Conservation (phyloP, 2,888 invertebrate genomes). For the Chrysomela aeneicollis region DNA sequence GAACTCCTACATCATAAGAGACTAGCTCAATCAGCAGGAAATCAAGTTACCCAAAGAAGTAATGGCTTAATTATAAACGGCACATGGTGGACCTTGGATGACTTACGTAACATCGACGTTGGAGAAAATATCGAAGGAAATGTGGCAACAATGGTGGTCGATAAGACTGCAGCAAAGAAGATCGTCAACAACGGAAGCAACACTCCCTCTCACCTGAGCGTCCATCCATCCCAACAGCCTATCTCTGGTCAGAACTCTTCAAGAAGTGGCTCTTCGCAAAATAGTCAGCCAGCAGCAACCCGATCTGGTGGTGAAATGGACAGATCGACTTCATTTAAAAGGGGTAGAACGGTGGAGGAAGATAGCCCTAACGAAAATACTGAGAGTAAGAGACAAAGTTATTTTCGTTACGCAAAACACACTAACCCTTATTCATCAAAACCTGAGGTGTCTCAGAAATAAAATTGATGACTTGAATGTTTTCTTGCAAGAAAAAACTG, state of each 20-base stretch:
- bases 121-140: slow-evolving; percentile 13
- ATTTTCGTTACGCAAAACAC: slow-evolving; percentile 10
- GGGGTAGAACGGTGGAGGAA: slow-evolving; percentile 8
- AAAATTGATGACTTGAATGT: slow-evolving; percentile 1
- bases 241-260: not conserved
- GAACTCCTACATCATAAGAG: slow-evolving; percentile 5
- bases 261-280: not conserved
- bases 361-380: slow-evolving; percentile 10
- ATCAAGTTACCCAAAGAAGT: slow-evolving; percentile 1
- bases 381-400: slow-evolving; percentile 13
- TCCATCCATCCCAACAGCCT: slow-evolving; percentile 3
- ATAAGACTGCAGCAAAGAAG: slow-evolving; percentile 8
- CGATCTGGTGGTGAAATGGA: slow-evolving; percentile 5
- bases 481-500: slow-evolving; percentile 3
- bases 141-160: slow-evolving; percentile 7
- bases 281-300: slow-evolving; percentile 2
- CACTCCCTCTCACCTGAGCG: not conserved
- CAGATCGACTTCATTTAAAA: slow-evolving; percentile 1
- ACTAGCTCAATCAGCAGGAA: slow-evolving; percentile 5
- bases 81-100: slow-evolving; percentile 10
- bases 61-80: slow-evolving; percentile 4
- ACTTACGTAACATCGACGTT: slow-evolving; percentile 14
- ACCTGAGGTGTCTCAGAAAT: slow-evolving; percentile 8
- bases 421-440: slow-evolving; percentile 12
- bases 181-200: slow-evolving; percentile 10